Evolutionary conservation across 2,888 invertebrate species (phyloP).

Genomic region (Eupithecia tripunctaria): DNA sequence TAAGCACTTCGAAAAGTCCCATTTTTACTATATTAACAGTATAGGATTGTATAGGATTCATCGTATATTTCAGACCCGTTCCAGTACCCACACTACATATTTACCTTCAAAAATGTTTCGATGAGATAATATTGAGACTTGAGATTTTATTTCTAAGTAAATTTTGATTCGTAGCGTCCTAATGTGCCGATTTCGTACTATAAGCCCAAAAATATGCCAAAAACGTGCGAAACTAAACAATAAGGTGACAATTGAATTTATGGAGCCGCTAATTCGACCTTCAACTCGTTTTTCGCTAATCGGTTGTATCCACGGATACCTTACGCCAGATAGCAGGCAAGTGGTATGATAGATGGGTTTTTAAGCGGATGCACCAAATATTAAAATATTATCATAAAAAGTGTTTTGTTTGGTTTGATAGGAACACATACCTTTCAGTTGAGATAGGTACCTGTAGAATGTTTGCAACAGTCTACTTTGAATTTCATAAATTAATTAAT

Average conservation of each 20-base stretch:
- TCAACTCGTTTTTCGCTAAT: slow-evolving; percentile 24
- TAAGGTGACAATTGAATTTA: slow-evolving; percentile 21
- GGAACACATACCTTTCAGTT: too few species aligned
- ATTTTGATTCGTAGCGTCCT: not conserved
- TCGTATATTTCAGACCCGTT: not conserved
- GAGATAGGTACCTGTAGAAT: too few species aligned
- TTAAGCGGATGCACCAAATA: not conserved
- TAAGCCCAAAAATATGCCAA: slow-evolving; percentile 7
- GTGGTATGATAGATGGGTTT: not conserved
- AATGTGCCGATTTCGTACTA: not conserved
- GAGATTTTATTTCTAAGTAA: not conserved
- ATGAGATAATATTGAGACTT: not conserved
- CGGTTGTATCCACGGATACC: slow-evolving; percentile 8
- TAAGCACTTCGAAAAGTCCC: too few species aligned
- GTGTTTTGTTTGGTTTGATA: not conserved
- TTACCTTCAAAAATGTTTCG: not conserved
- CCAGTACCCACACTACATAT: not conserved
- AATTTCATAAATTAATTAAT: too few species aligned
- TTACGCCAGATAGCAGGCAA: not conserved
- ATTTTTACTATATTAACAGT: too few species aligned
- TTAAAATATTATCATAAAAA: not conserved
- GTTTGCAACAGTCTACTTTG: too few species aligned
- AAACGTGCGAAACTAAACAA: slow-evolving; percentile 21
- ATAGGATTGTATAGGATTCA: too few species aligned
- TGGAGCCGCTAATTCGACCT: slow-evolving; percentile 28